These are phyloP conservation scores for Toxotes chatareus DNA, from an alignment of 2,113 vertebrate species.

Conservation along the genomic window DNA sequence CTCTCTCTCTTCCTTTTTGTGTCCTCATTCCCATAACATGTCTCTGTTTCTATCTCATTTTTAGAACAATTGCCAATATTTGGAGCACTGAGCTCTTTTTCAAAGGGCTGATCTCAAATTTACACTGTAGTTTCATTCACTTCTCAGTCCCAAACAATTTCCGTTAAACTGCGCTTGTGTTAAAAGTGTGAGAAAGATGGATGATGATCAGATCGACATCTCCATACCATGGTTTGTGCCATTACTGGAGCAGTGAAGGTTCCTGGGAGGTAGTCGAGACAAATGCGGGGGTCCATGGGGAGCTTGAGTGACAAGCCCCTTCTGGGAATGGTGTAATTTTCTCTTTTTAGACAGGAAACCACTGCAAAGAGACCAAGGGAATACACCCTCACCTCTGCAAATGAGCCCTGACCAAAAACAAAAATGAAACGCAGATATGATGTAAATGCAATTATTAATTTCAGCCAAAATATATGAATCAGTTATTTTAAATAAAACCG, in stretches of 20 bases:
- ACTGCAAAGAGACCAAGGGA: constrained; percentile 90
- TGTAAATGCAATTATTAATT: not conserved
- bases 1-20: constrained; percentile 1
- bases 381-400: constrained; percentile 88
- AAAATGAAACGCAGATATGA: not conserved
- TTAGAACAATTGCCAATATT: not conserved
- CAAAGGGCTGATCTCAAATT: not conserved
- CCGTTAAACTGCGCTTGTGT: not conserved
- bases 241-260: constrained; percentile 85
- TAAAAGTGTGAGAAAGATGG: not conserved
- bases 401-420: constrained; percentile 77
- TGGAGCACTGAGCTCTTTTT: not conserved
- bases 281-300: constrained; percentile 86
- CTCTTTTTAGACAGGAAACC: constrained; percentile 88
- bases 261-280: constrained; percentile 87
- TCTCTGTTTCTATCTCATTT: not conserved
- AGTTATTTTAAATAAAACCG: not conserved
- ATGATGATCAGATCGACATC: not conserved
- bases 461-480: not conserved
- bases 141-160: not conserved
- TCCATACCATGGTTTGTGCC: constrained; percentile 86
- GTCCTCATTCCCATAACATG: not conserved
- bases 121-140: not conserved
- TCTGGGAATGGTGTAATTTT: constrained; percentile 87
- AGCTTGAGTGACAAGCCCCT: constrained; percentile 85